phyloP scores from a whole-genome alignment of 2,888 invertebrate genomes.

The Drosophila kuntzei region DNA sequence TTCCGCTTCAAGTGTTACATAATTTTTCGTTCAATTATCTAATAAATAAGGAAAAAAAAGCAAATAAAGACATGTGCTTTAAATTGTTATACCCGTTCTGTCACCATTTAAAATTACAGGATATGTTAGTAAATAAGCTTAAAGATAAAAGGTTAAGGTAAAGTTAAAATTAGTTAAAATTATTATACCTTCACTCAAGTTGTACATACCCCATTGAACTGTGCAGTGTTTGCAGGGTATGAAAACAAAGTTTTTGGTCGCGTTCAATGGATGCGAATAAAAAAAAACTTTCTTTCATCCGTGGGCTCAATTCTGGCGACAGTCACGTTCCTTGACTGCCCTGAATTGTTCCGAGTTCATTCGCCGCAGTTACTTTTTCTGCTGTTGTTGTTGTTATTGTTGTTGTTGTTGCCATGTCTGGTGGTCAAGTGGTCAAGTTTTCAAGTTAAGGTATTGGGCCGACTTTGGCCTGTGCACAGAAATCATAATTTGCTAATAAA shows the following conservation, averaged over 20 bases:
- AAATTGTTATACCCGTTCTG: no score
- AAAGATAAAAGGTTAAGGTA: no score
- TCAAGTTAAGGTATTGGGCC: constrained; percentile 46
- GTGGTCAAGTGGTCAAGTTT: constrained; percentile 51
- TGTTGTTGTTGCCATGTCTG: constrained; percentile 23
- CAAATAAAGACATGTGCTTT: no score
- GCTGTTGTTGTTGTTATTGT: constrained; percentile 25
- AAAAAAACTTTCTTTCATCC: constrained; percentile 71
- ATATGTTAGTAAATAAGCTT: no score
- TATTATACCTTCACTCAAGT: background rate
- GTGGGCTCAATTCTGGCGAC: constrained; percentile 69
- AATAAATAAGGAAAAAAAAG: no score
- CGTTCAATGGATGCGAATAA: constrained; percentile 38
- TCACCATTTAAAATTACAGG: no score
- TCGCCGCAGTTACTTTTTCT: constrained; percentile 47
- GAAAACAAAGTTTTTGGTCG: constrained; percentile 9
- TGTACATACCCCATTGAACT: background rate
- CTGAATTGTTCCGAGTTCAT: constrained; percentile 69
- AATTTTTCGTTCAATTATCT: no score
- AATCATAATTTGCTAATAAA: constrained; percentile 79
- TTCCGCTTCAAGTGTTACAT: no score
- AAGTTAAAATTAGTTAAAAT: no score
- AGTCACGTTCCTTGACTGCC: constrained; percentile 75
- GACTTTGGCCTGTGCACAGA: constrained; percentile 57
- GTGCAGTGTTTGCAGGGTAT: constrained; percentile 10